These are phyloP conservation scores for Brenthis hecate DNA, from an alignment of 2,888 invertebrate species.

Conservation along the genomic window DNA sequence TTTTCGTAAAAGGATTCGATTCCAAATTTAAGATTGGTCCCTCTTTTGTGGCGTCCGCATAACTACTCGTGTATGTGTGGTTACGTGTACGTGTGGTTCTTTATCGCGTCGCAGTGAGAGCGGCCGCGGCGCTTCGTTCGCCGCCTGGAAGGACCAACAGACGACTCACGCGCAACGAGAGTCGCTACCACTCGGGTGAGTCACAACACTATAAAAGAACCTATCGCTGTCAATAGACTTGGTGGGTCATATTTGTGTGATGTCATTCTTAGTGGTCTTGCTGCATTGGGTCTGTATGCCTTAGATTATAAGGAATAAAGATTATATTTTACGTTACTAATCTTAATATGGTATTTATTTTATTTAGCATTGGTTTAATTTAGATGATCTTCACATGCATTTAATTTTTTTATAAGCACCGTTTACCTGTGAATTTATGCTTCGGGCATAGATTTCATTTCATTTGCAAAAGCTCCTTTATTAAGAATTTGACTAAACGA, in stretches of 20 bases:
- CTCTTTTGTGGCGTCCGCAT: conserved; percentile 48
- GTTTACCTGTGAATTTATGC: too few species aligned
- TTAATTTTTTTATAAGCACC: too few species aligned
- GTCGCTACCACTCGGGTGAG: conserved; percentile 97
- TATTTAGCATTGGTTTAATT: conserved; percentile 16
- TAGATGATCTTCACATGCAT: too few species aligned
- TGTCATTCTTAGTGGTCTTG: conserved; percentile 37
- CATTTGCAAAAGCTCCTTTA: too few species aligned
- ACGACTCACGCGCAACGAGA: conserved; percentile 95
- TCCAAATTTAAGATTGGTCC: conserved; percentile 50
- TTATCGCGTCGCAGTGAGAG: conserved; percentile 82
- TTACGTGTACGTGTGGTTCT: conserved; percentile 70
- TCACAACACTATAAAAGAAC: conserved; percentile 56
- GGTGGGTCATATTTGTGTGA: conserved; percentile 52
- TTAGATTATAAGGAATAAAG: too few species aligned
- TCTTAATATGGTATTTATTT: too few species aligned
- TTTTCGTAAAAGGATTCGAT: conserved; percentile 41
- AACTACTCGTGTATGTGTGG: conserved; percentile 49
- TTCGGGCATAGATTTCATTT: too few species aligned
- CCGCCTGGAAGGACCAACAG: conserved; percentile 90
- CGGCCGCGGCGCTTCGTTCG: conserved; percentile 77
- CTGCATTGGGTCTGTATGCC: conserved; percentile 23
- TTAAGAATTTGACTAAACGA: too few species aligned
- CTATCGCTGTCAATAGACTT: conserved; percentile 51
- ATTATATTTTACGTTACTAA: too few species aligned